Evolutionary conservation across 2,888 invertebrate genomes (phyloP), one percentile per base, ranked within the genome.

Genomic region (Agrenia bidenticulata): DNA sequence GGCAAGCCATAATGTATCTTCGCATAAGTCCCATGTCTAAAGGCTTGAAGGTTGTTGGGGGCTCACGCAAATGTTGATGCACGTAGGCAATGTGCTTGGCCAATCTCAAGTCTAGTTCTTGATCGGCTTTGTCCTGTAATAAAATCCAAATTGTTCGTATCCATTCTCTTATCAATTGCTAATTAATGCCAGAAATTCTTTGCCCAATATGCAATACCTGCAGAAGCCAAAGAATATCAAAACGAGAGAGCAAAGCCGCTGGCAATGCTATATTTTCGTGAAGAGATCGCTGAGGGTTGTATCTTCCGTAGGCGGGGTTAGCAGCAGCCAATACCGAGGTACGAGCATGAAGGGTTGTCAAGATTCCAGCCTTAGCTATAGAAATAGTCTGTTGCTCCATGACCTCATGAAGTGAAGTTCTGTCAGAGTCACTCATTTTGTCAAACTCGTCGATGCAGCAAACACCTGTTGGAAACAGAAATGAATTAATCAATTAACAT

Each of bases 361-460:
- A 93, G 77, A 99, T 99, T 66, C 99, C 99, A 37, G 97, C 98
- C 89, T 99, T 99, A 17, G 99, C 98, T 77, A 99, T 98, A 63
- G 96, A 96, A 74, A 99, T 97, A 15, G 99, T 99, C 83, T 99
- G 99, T 78, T 99, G 99, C 82, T 99, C 99, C 95, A 95, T 95
- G 45, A 96, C 96, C 83, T 97, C 96, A 80, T 97, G 96, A 76
- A 97, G 95, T 62, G 96, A 93, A 0, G 94, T 94, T 78, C 96
- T 86, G 81, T 99, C 98, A 49, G 82, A 81, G 73, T 99, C 98
- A 56, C 94, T 92, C 98, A 99, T 97, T 83, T 99, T 99, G 83
- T 99, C 99, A 81, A 99, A 99, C 83, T 99, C 99, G 80, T 99
- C 99, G 80, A 99, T 99, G 81, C 98, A 99, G 81, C 99, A 99